These are phyloP conservation scores for Heterotilapia buettikoferi DNA, from an alignment of 2,113 vertebrate species.

Conservation along the genomic window DNA sequence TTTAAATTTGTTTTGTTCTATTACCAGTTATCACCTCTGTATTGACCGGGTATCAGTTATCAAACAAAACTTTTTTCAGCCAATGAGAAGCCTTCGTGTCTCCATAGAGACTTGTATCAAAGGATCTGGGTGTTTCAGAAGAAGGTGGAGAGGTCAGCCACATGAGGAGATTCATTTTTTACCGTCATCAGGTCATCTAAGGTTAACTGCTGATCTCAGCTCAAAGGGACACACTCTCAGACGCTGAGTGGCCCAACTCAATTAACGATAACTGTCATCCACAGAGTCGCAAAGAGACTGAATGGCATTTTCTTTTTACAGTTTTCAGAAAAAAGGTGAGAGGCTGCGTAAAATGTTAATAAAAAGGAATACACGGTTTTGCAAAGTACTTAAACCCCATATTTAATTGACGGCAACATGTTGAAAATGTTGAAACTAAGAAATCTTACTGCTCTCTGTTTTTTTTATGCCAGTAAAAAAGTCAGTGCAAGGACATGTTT, in stretches of 20 bases:
- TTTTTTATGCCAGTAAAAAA: background rate
- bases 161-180: background rate
- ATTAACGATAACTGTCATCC: constrained; percentile 10
- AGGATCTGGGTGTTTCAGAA: background rate
- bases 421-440: background rate
- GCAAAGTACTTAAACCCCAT: background rate
- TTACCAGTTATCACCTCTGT: background rate
- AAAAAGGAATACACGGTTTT: background rate
- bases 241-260: background rate
- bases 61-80: background rate
- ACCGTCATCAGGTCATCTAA: background rate
- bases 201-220: constrained; percentile 28
- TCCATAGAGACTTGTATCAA: background rate
- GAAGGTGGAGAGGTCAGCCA: background rate
- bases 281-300: background rate
- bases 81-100: background rate
- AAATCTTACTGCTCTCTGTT: background rate
- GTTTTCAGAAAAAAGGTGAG: background rate
- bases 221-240: background rate
- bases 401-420: background rate
- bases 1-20: background rate
- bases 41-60: background rate
- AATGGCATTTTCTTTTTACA: background rate
- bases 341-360: background rate
- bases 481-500: background rate